Base-by-base conservation (phyloP, 2,113 vertebrate species). In the Coreoperca whiteheadi region DNA sequence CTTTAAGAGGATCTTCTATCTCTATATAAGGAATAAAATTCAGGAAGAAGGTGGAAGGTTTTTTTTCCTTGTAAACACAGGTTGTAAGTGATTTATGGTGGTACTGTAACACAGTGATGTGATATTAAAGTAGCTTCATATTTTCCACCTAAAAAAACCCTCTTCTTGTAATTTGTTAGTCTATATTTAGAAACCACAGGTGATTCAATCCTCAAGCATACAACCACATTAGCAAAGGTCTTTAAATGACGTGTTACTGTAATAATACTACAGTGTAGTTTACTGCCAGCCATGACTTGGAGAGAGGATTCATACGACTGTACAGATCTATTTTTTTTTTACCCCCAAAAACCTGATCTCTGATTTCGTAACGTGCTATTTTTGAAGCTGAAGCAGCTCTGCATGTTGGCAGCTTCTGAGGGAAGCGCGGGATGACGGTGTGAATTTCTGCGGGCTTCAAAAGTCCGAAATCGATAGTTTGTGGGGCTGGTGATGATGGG, bases 391-490 rank as follows among this genome's bases (percentile, higher is more conserved):
- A 18, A 8, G 74, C 75, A 21, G 48, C 64, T 34, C 68, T 64
- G 66, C 54, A 2, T 23, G 61, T 37, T 37, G 76, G 65, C 39
- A 37, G 65, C 76, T 51, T 76, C 48, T 61, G 67, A 71, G 10
- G 32, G 23, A 28, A 70, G 43, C 32, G 7, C 12, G 8, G 67
- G 54, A 61, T 23, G 66, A 70, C 2, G 6, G 37, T 39, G 37
- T 61, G 54, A 50, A 46, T 61, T 23, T 82, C 37, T 79, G 63
- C 74, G 25, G 81, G 39, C 67, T 46, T 80, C 53, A 30, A 56
- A 37, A 37, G 66, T 67, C 51, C 67, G 46, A 67, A 80, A 87
- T 83, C 73, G 34, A 30, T 16, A 66, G 61, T 54, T 32, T 66
- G 50, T 32, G 28, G 32, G 63, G 64, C 48, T 79, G 84, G 6